Evolutionary conservation across 2,797 vertebrate species (phyloP).

Genomic region (Setipinna tenuifilis): DNA sequence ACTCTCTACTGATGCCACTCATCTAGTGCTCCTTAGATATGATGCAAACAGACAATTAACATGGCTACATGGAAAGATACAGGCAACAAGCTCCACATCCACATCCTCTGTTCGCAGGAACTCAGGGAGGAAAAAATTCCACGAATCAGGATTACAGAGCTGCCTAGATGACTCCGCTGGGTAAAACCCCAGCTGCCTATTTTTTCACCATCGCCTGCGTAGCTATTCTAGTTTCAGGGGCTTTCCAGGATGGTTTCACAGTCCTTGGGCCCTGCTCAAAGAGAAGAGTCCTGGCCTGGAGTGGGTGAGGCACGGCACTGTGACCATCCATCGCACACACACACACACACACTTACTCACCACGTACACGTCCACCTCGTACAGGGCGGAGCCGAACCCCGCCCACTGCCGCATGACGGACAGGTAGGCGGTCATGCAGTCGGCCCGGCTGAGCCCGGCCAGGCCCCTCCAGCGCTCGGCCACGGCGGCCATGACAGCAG

Average conservation of each 20-base stretch:
- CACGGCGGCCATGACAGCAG: constrained; percentile 78
- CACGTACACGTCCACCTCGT: constrained; percentile 84
- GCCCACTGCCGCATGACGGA: constrained; percentile 89
- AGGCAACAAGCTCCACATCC: neutral
- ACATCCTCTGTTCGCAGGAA: neutral
- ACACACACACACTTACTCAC: constrained; percentile 71
- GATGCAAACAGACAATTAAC: neutral
- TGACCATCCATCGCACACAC: constrained; percentile 1
- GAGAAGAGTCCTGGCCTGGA: neutral
- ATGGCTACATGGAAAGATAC: neutral
- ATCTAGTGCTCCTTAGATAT: neutral
- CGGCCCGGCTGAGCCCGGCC: constrained; percentile 82
- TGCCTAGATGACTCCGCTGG: neutral
- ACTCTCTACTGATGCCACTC: neutral
- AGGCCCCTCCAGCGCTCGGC: constrained; percentile 90
- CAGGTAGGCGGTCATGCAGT: constrained; percentile 91
- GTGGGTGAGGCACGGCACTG: too few species aligned
- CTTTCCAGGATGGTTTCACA: neutral
- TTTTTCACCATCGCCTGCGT: neutral
- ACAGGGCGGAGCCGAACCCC: constrained; percentile 91
- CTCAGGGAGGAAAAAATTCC: neutral
- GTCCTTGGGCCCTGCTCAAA: neutral
- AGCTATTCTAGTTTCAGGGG: neutral
- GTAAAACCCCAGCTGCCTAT: constrained; percentile 15
- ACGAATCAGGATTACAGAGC: neutral